Evolutionary conservation across 2,888 invertebrate genomes (phyloP).

Genomic region (Hofmannophila pseudospretella): DNA sequence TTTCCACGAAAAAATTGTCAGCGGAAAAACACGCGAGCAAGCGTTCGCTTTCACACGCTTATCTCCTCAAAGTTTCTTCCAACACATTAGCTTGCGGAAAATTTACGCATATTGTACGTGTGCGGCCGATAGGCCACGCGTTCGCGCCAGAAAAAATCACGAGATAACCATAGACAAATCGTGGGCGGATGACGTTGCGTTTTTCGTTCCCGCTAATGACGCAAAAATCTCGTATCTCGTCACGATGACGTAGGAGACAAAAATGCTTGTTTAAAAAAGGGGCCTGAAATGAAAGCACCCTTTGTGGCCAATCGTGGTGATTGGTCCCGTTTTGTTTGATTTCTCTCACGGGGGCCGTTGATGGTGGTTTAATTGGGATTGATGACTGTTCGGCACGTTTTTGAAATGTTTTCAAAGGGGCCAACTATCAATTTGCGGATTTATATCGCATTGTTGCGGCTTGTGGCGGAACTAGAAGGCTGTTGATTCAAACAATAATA

Average conservation of each 20-base stretch:
- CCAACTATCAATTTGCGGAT: constrained; percentile 11
- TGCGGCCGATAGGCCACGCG: constrained; percentile 49
- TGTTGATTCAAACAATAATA: too few relatives aligned
- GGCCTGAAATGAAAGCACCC: constrained; percentile 37
- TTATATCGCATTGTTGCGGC: constrained; percentile 1
- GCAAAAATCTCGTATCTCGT: constrained; percentile 63
- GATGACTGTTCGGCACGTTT: constrained; percentile 49
- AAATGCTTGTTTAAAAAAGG: constrained; percentile 54
- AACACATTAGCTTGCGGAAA: constrained; percentile 66
- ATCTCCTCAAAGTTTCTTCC: constrained; percentile 63
- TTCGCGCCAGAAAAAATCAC: constrained; percentile 54
- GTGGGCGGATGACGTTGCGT: constrained; percentile 62
- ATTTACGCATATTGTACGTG: constrained; percentile 68
- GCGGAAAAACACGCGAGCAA: constrained; percentile 38
- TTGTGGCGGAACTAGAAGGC: too few relatives aligned
- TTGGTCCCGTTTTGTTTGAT: constrained; percentile 58
- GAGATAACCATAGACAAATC: constrained; percentile 75
- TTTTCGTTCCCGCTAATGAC: constrained; percentile 59
- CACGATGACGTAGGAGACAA: constrained; percentile 49
- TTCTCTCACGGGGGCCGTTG: constrained; percentile 63
- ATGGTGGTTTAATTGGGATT: constrained; percentile 69
- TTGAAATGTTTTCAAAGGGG: constrained; percentile 32
- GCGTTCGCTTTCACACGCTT: constrained; percentile 58
- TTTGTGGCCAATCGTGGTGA: constrained; percentile 55
- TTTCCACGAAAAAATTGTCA: constrained; percentile 7